Evolutionary conservation across 2,888 invertebrate species (phyloP).

Genomic region (Phoronis australis): DNA sequence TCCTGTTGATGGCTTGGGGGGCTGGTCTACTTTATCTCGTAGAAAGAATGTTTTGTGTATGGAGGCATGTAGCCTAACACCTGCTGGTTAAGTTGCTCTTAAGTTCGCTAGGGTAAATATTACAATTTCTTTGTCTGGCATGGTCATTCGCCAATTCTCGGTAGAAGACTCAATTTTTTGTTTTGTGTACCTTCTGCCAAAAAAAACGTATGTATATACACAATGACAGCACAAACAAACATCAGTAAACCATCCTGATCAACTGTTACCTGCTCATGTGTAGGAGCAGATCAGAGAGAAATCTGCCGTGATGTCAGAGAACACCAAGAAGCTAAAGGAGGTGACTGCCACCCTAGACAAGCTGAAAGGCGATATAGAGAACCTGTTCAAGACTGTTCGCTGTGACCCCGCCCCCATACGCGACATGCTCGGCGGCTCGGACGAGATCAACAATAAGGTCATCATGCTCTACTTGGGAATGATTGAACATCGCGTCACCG

Average conservation of each 20-base stretch:
- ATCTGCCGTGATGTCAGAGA: slow-evolving; percentile 17
- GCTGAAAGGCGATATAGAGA: slow-evolving; percentile 55
- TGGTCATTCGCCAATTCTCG: too few relatives aligned
- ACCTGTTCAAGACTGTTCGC: slow-evolving; percentile 59
- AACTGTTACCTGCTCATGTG: not conserved
- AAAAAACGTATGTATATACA: too few relatives aligned
- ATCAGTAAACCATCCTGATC: not conserved
- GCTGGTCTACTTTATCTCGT: too few relatives aligned
- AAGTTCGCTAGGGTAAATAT: too few relatives aligned
- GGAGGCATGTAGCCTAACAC: too few relatives aligned
- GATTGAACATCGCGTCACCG: slow-evolving; percentile 67
- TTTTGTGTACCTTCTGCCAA: too few relatives aligned
- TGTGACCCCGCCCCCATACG: slow-evolving; percentile 60
- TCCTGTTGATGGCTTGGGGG: too few relatives aligned
- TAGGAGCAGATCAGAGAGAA: slow-evolving; percentile 19
- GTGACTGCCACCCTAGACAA: slow-evolving; percentile 40
- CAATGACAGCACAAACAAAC: not conserved
- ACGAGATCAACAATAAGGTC: slow-evolving; percentile 68
- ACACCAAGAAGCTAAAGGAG: slow-evolving; percentile 31
- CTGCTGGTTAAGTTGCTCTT: too few relatives aligned
- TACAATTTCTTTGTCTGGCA: too few relatives aligned
- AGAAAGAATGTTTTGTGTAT: too few relatives aligned
- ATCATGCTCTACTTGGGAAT: slow-evolving; percentile 74
- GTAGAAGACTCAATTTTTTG: too few relatives aligned
- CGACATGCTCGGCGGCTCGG: slow-evolving; percentile 54